Conservation (phyloP, 1,140 invertebrate genomes). For the Micrasema longulum region DNA sequence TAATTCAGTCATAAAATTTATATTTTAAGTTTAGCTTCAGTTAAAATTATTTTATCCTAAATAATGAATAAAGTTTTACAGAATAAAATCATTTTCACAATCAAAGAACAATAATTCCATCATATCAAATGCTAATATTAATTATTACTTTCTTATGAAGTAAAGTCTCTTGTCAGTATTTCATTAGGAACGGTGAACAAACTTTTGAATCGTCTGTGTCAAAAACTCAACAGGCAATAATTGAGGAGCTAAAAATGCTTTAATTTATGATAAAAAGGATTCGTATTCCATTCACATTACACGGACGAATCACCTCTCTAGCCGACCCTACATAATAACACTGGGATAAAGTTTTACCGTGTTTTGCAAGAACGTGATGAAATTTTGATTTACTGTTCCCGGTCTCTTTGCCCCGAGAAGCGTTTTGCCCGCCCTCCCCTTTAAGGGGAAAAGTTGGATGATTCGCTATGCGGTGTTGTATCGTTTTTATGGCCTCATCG, state of each 20-base stretch:
- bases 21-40: too few relatives aligned
- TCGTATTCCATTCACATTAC: constrained; percentile 35
- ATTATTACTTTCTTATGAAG: too few relatives aligned
- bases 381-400: constrained; percentile 53
- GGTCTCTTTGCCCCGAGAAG: constrained; percentile 16
- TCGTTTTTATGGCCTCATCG: constrained; percentile 49
- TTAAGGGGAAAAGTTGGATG: constrained; percentile 38
- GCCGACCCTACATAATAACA: constrained; percentile 40
- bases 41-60: too few relatives aligned
- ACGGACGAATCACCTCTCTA: constrained; percentile 26
- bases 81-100: too few relatives aligned
- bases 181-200: too few relatives aligned
- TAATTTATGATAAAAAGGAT: constrained; percentile 23
- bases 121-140: too few relatives aligned
- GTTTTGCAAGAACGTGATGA: constrained; percentile 53
- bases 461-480: constrained; percentile 45
- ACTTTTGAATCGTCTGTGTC: background rate
- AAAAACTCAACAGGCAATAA: constrained; percentile 13
- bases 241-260: constrained; percentile 16
- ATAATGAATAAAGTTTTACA: too few relatives aligned
- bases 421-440: constrained; percentile 9
- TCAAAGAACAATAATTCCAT: too few relatives aligned
- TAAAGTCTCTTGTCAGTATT: too few relatives aligned
- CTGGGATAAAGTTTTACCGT: constrained; percentile 51
- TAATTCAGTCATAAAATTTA: too few relatives aligned